Conservation (phyloP, 1,140 invertebrate genomes). For the Lepidurus apus region DNA sequence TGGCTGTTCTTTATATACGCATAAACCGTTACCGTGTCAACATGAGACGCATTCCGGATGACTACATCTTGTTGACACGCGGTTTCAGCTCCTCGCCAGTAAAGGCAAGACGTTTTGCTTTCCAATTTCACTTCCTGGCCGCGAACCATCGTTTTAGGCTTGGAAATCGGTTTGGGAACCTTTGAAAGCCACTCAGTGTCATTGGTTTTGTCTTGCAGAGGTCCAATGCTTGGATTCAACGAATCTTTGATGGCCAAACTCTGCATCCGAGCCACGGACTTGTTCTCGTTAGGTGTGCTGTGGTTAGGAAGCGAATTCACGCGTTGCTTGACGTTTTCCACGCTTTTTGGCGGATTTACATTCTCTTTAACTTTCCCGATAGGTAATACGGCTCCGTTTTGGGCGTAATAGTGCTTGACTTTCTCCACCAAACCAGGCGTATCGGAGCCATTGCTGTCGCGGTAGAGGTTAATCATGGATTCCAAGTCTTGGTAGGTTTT, state of each 20-base stretch:
- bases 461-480: neutral
- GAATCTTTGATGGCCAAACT: neutral
- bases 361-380: too few relatives aligned
- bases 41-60: neutral
- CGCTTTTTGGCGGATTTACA: neutral
- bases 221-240: neutral
- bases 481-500: neutral
- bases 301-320: neutral
- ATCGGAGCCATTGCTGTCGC: slow-evolving; percentile 1
- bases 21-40: neutral
- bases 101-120: neutral
- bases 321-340: neutral
- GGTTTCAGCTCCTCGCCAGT: neutral
- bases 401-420: neutral
- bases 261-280: neutral
- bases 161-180: neutral
- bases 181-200: neutral
- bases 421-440: neutral
- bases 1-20: neutral
- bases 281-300: neutral
- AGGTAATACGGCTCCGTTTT: too few relatives aligned
- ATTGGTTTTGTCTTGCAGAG: neutral
- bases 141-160: neutral
- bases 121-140: neutral
- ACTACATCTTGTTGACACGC: neutral